Percentiles rank a stretch among this genome's conserved stretches.
Evolutionary conservation across 2,113 vertebrate genomes (phyloP).

Genomic region (Chaetodon auriga): DNA sequence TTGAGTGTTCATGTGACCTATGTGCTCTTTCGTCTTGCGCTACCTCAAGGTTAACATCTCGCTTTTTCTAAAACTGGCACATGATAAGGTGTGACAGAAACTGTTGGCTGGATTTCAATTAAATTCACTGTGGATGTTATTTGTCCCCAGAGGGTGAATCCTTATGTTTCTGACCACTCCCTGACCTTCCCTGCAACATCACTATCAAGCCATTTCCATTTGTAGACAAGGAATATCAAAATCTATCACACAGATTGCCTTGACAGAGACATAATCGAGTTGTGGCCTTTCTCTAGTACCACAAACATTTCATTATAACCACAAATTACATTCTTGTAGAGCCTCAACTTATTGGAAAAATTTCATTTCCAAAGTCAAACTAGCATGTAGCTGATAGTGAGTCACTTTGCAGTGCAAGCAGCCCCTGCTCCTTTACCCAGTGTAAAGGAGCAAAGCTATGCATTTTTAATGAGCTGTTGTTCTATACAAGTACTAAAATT

Average conservation of each 20-base stretch:
- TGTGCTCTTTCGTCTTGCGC: slow-evolving; percentile 7
- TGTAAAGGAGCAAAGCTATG: not conserved
- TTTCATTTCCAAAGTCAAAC: not conserved
- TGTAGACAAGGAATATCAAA: slow-evolving; percentile 15
- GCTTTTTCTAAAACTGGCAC: slow-evolving; percentile 17
- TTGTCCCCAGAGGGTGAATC: slow-evolving; percentile 16
- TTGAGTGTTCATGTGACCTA: not conserved
- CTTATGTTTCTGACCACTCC: slow-evolving; percentile 7
- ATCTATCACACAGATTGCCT: slow-evolving; percentile 5
- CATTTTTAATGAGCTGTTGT: slow-evolving; percentile 23
- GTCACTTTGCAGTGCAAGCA: not conserved
- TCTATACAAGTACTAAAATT: slow-evolving; percentile 14
- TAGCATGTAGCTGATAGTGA: not conserved
- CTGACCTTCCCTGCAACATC: slow-evolving; percentile 4
- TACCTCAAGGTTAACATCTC: slow-evolving; percentile 16
- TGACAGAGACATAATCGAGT: not conserved
- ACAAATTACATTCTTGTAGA: not conserved
- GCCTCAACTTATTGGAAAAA: not conserved
- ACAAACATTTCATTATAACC: not conserved
- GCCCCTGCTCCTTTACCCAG: not conserved
- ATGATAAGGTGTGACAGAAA: slow-evolving; percentile 18
- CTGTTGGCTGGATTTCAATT: slow-evolving; percentile 18
- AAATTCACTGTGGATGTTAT: slow-evolving; percentile 32
- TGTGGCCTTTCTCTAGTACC: not conserved
- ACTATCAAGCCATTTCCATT: slow-evolving; percentile 4